Conservation (phyloP, 2,113 vertebrate species). For the Malurus alboscapulatus region DNA sequence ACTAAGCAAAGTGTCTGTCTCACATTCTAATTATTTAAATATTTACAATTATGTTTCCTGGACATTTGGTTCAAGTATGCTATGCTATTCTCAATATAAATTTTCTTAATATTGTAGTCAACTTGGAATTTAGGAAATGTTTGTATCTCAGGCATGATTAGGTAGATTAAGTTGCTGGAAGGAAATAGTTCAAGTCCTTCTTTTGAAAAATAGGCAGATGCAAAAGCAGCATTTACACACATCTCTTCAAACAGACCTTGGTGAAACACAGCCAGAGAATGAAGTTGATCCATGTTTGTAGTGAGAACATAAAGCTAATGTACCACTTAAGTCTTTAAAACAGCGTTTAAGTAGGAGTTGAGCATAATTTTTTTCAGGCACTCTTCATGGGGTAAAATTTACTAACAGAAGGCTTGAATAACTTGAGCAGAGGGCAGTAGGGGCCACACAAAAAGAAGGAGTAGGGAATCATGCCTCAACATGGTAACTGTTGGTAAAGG, state of each 20-base stretch:
- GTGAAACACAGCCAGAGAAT: background rate
- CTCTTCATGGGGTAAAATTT: conserved; percentile 53
- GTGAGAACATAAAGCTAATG: conserved; percentile 20
- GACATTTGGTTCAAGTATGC: background rate
- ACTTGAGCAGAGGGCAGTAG: conserved; percentile 35
- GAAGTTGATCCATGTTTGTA: background rate
- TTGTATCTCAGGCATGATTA: background rate
- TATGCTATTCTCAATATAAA: background rate
- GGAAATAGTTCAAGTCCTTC: background rate
- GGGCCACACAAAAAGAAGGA: conserved; percentile 44
- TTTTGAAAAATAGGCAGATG: background rate
- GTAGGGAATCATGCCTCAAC: conserved; percentile 49
- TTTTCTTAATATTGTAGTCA: background rate
- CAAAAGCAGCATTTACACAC: background rate
- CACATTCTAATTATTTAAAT: background rate
- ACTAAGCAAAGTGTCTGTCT: background rate
- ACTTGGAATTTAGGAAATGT: background rate
- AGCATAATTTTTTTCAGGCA: conserved; percentile 28
- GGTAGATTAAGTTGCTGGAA: background rate
- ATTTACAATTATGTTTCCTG: background rate
- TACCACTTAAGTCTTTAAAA: conserved; percentile 39
- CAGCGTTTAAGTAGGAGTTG: conserved; percentile 27
- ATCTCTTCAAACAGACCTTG: background rate
- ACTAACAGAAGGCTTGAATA: conserved; percentile 51
- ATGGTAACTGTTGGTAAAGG: conserved; percentile 43